Conservation (phyloP, 2,888 invertebrate species). For the Ctenicera cuprea region DNA sequence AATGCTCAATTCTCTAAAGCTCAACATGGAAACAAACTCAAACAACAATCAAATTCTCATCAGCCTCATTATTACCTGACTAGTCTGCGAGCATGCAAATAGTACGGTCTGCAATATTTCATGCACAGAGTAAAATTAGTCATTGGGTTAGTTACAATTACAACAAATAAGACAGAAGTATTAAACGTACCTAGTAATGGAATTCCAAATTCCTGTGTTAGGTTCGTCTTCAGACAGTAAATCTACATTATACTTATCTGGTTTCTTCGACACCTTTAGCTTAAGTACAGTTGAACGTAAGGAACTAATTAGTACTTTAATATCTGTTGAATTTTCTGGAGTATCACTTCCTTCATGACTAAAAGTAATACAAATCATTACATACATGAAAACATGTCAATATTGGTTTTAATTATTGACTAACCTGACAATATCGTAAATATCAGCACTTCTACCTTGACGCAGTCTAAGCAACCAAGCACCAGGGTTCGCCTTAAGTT, state of each 20-base stretch:
- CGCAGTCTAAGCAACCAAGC: constrained; percentile 93
- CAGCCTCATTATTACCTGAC: constrained; percentile 52
- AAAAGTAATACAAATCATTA: constrained; percentile 52
- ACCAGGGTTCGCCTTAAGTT: constrained; percentile 98
- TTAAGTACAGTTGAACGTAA: constrained; percentile 94
- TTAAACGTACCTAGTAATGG: constrained; percentile 87
- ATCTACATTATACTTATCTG: constrained; percentile 90
- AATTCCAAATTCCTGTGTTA: constrained; percentile 92
- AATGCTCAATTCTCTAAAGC: no score
- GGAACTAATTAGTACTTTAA: constrained; percentile 87
- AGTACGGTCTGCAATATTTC: constrained; percentile 39
- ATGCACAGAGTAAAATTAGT: constrained; percentile 12
- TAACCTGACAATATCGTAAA: constrained; percentile 91
- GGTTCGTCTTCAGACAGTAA: constrained; percentile 88
- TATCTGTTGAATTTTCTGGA: constrained; percentile 80
- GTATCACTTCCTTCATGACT: constrained; percentile 88
- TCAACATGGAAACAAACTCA: background rate
- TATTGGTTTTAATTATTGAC: no score
- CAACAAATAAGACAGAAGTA: background rate
- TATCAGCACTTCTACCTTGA: constrained; percentile 95
- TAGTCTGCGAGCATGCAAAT: constrained; percentile 55
- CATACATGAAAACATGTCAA: no score
- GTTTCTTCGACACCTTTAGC: constrained; percentile 92
- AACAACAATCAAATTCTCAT: constrained; percentile 4
- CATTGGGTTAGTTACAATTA: background rate